These are phyloP conservation scores for Altica lythri DNA, from an alignment of 2,888 invertebrate genomes.

Conservation along the genomic window DNA sequence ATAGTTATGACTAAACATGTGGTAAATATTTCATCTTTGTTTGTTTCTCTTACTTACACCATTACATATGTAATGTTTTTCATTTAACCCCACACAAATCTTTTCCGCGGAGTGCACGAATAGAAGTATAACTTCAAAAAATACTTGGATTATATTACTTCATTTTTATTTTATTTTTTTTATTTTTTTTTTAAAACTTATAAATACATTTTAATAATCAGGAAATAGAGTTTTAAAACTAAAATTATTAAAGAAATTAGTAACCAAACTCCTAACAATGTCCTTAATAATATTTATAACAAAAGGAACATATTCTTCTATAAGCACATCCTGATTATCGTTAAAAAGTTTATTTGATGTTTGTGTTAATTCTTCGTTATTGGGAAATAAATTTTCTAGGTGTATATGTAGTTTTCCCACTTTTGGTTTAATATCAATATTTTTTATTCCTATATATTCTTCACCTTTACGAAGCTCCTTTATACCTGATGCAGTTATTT, in stretches of 20 bases:
- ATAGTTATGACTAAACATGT: too few relatives aligned
- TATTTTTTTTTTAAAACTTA: too few relatives aligned
- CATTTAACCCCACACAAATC: too few relatives aligned
- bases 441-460: background rate
- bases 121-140: too few relatives aligned
- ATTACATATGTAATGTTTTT: too few relatives aligned
- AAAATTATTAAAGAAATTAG: constrained; percentile 60
- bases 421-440: background rate
- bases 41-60: too few relatives aligned
- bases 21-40: too few relatives aligned
- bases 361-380: constrained; percentile 62
- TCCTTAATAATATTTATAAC: constrained; percentile 63
- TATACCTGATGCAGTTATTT: background rate
- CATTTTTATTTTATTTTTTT: too few relatives aligned
- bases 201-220: background rate
- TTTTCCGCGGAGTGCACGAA: too few relatives aligned
- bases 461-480: background rate
- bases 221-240: constrained; percentile 59
- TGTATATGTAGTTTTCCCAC: background rate
- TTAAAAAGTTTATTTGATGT: constrained; percentile 74
- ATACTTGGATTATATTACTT: too few relatives aligned
- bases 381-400: constrained; percentile 1
- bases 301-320: constrained; percentile 68
- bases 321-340: constrained; percentile 70
- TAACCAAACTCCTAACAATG: constrained; percentile 59